These are phyloP conservation scores for Sebastes dallii DNA, from an alignment of 2,797 vertebrate species.

Conservation along the genomic window DNA sequence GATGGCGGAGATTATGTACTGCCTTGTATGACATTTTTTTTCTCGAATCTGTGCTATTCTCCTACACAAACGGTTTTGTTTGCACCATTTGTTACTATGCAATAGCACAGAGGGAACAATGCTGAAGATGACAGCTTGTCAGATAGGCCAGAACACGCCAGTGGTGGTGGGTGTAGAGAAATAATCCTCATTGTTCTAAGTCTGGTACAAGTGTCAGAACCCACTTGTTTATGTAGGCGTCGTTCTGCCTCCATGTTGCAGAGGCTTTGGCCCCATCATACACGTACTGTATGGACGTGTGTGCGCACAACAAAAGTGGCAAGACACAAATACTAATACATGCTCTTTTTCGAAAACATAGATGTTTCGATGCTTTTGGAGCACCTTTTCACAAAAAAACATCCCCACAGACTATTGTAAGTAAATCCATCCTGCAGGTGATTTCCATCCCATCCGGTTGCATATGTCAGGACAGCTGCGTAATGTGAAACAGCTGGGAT, in stretches of 20 bases:
- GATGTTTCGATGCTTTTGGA: not conserved
- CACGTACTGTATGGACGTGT: not conserved
- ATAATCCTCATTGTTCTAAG: constrained; percentile 77
- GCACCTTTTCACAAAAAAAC: constrained; percentile 10
- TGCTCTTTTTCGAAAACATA: not conserved
- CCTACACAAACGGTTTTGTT: constrained; percentile 62
- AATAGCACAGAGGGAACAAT: constrained; percentile 64
- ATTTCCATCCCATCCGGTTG: constrained; percentile 23
- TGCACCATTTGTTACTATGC: constrained; percentile 54
- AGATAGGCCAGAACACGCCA: constrained; percentile 72
- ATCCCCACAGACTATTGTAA: not conserved
- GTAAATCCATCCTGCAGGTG: constrained; percentile 33
- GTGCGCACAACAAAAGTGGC: not conserved
- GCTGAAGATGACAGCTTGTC: constrained; percentile 74
- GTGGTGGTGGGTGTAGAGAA: constrained; percentile 71
- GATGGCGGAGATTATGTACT: constrained; percentile 51
- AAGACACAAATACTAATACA: not conserved
- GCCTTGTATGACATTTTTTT: constrained; percentile 45
- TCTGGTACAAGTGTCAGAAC: constrained; percentile 74
- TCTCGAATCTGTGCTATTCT: constrained; percentile 54
- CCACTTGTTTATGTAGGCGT: constrained; percentile 74
- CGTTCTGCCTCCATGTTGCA: constrained; percentile 44
- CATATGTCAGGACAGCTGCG: constrained; percentile 16
- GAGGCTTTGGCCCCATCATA: constrained; percentile 57
- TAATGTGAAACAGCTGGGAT: constrained; percentile 34